Base-by-base conservation (phyloP, 1,140 invertebrate genomes). In the Platorchestia sp. region DNA sequence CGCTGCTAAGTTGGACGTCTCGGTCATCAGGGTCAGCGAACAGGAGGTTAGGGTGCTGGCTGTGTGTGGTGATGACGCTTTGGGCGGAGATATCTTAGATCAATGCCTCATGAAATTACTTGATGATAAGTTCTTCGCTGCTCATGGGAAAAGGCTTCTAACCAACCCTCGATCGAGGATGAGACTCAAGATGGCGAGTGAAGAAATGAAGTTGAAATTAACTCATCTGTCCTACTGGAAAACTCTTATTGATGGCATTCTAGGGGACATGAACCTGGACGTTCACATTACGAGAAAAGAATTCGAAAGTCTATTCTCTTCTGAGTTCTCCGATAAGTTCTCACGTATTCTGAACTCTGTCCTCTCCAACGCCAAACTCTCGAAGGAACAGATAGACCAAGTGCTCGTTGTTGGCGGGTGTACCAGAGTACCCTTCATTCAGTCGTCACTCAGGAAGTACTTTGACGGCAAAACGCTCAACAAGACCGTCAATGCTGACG, bases 401-500 rank as follows among this genome's bases (percentile, higher is more conserved):
- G 45, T 93, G 0, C 7, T 93, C 47, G 45, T 93, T 47, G 91
- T 93, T 45, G 91, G 91, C 27, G 91, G 91, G 41, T 93, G 41
- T 45, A 3, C 45, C 44, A 45, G 91, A 93, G 45, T 93, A 7
- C 91, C 91, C n/a, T 45, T 14, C 44, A 44, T 93, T 40, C 43
- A 93, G 45, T 3, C 6, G 3, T 7, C 5, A 6, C 19, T 93
- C 3, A 93, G 47, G 40, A 45, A 47, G 40, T 93, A 41, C 44
- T 93, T 93, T n/a, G 6, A 45, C 0, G 44, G 91, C 10, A 47
- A 93, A 47, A 16, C 7, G 0, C 44, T 93, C 44, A 93, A 93
- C 44, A 45, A 45, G 47, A 93, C 91, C 7, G 91, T 93, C 91
- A 93, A 93, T 93, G 91, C 91, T 45, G 91, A 93, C n/a, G 91